Conservation (phyloP, 2,888 invertebrate species). For the Peribatodes rhomboidaria region DNA sequence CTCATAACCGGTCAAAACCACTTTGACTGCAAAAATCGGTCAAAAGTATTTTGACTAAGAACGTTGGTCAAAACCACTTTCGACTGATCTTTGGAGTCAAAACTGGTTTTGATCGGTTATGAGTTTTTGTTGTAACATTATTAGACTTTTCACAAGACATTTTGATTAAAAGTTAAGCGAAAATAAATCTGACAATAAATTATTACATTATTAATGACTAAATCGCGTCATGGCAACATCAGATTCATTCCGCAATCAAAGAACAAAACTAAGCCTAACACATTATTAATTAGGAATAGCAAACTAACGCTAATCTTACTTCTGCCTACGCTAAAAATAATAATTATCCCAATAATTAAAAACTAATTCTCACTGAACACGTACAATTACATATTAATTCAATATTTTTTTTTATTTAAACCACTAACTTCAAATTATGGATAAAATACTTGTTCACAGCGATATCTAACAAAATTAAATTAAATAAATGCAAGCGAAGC, state of each 20-base stretch:
- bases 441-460: slow-evolving; percentile 46
- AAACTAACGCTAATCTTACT: slow-evolving; percentile 62
- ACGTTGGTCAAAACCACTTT: no score
- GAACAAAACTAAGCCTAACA: slow-evolving; percentile 3
- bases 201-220: slow-evolving; percentile 19
- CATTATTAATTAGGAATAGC: slow-evolving; percentile 51
- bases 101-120: no score
- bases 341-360: slow-evolving; percentile 70
- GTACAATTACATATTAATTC: slow-evolving; percentile 54
- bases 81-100: no score
- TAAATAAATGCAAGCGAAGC: slow-evolving; percentile 40
- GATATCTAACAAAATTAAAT: slow-evolving; percentile 11
- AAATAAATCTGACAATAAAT: background rate
- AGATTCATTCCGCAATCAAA: slow-evolving; percentile 3
- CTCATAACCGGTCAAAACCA: no score
- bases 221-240: slow-evolving; percentile 27
- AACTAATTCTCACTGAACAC: slow-evolving; percentile 80
- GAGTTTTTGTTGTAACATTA: no score
- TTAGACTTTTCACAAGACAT: no score
- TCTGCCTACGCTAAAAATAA: slow-evolving; percentile 54
- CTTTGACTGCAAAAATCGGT: no score
- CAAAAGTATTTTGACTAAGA: no score
- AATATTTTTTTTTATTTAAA: slow-evolving; percentile 15
- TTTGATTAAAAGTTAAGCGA: background rate
- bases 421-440: slow-evolving; percentile 29